Percentiles rank a stretch among this genome's conserved stretches.
Evolutionary conservation across 2,113 vertebrate genomes (phyloP).

Genomic region (Aldabrachelys gigantea): DNA sequence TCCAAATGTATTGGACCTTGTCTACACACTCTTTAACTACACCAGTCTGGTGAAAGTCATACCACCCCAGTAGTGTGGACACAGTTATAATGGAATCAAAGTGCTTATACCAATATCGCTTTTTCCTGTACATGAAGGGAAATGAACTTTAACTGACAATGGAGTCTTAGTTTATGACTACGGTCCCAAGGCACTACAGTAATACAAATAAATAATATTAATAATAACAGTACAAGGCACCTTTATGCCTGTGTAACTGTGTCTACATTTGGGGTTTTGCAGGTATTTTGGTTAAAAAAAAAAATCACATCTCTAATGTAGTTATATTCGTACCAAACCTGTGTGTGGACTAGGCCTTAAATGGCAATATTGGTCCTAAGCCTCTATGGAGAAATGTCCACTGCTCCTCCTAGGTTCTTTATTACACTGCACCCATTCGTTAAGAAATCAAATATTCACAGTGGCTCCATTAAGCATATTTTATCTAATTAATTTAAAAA

Average conservation of each 20-base stretch:
- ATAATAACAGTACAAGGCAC: background rate
- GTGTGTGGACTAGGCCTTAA: background rate
- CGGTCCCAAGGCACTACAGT: background rate
- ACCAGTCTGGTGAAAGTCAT: background rate
- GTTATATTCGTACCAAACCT: background rate
- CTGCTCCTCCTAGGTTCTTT: background rate
- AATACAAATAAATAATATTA: background rate
- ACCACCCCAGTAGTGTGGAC: background rate
- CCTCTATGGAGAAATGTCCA: background rate
- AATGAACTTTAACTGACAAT: background rate
- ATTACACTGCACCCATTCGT: constrained; percentile 1
- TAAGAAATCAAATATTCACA: constrained; percentile 20
- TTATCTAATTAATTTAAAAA: constrained; percentile 51
- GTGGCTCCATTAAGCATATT: constrained; percentile 39
- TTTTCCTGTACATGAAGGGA: background rate
- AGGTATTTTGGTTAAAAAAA: background rate
- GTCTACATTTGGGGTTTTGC: too few species aligned
- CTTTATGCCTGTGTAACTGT: background rate
- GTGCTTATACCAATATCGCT: background rate
- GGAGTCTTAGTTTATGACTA: background rate
- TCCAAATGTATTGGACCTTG: background rate
- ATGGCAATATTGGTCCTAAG: background rate
- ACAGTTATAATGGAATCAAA: background rate
- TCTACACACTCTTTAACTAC: background rate
- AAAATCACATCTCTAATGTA: background rate